phyloP scores from a whole-genome alignment of 2,113 vertebrate species.

The Ptyas mucosa region DNA sequence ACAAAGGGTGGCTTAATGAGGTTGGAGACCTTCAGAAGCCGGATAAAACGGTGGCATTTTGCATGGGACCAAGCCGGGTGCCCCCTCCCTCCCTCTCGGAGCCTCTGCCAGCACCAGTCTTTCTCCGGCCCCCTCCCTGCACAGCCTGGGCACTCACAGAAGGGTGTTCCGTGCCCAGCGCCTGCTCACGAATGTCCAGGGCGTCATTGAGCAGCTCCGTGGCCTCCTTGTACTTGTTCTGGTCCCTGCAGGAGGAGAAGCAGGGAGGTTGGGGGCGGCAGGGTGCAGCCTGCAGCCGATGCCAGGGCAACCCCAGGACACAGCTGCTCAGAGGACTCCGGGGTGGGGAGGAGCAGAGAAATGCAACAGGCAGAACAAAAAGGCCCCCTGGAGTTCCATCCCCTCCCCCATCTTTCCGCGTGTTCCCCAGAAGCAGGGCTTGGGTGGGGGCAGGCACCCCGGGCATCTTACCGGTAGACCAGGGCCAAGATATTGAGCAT shows the following conservation, averaged over 20 bases:
- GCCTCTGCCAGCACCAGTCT: rapidly evolving
- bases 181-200: conserved; percentile 83
- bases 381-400: neutral
- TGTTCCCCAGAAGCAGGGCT: neutral
- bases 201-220: conserved; percentile 84
- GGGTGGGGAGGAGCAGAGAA: neutral
- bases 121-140: rapidly evolving
- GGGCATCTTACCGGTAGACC: conserved; percentile 77
- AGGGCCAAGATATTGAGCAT: conserved; percentile 89
- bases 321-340: neutral
- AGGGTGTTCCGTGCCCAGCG: conserved; percentile 80
- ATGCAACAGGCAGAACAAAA: neutral
- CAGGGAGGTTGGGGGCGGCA: rapidly evolving
- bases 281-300: too few relatives aligned
- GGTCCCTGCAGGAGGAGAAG: conserved; percentile 69
- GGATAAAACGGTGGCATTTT: neutral
- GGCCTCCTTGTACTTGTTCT: conserved; percentile 90
- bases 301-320: neutral
- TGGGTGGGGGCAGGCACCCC: rapidly evolving
- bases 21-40: neutral
- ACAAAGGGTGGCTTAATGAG: rapidly evolving
- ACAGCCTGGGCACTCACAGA: conserved; percentile 64
- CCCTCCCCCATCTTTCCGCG: neutral
- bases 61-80: neutral
- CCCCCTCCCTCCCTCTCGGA: rapidly evolving